Evolutionary conservation across 2,888 invertebrate genomes (phyloP), one percentile per base, ranked within the genome.

Genomic region (Aradus depressus): DNA sequence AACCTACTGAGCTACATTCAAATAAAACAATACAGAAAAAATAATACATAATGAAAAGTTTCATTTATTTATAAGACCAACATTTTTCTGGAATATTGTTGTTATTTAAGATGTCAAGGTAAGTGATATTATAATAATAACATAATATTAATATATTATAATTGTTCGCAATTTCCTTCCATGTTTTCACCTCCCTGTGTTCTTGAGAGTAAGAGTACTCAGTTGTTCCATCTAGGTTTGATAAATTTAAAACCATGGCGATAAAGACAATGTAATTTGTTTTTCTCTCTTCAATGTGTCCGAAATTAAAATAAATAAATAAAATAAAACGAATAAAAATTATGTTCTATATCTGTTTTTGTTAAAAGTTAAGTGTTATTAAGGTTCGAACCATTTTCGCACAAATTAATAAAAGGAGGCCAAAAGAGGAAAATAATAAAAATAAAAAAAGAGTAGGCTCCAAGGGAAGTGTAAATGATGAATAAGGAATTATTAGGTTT

Each of bases 371-470:
- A 26, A 49, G 41, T 39, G 41, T 39, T 18, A 19, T 18, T 26
- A 37, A 37, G 28, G 50, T 51, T 51, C 51, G 51, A 51, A 51
- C 51, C 51, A 51, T 51, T 51, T 51, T 51, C 51, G 51, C 39
- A 44, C 12, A 10, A 44, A 37, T 35, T 19, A 50, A 25, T 25
- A 35, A 41, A 23, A 25, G 18, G n/a, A n/a, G n/a, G n/a, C n/a
- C n/a, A n/a, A n/a, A n/a, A n/a, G n/a, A n/a, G 12, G 8, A 28
- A 28, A 28, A 28, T 28, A 10, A 12, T 28, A 28, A 10, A 12
- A 8, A 28, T 28, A 28, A 28, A 28, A 28, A 28, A n/a, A n/a
- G n/a, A n/a, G n/a, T n/a, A n/a, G n/a, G n/a, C n/a, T n/a, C n/a
- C n/a, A n/a, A n/a, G n/a, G n/a, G n/a, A n/a, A n/a, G n/a, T n/a